These are phyloP conservation scores for Syncerus caffer DNA, from an alignment of 2,797 vertebrate genomes.

Conservation along the genomic window DNA sequence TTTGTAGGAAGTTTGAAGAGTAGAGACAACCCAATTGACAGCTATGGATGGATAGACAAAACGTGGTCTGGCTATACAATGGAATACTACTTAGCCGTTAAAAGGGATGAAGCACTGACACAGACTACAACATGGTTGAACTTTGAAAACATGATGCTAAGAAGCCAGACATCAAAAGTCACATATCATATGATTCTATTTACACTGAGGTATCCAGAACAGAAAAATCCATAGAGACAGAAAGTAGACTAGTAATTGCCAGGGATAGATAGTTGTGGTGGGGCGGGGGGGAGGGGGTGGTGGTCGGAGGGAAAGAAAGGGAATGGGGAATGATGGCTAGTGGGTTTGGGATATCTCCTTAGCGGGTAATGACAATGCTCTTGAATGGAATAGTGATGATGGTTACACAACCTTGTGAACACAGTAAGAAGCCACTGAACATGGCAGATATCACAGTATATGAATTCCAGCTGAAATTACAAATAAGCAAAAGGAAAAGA, in stretches of 20 bases:
- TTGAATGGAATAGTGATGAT: not conserved
- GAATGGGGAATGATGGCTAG: not conserved
- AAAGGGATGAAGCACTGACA: not conserved
- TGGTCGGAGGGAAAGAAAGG: accelerated
- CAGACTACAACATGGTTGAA: too few relatives aligned
- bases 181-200: not conserved
- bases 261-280: too few relatives aligned
- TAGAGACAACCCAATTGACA: not conserved
- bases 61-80: not conserved
- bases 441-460: not conserved
- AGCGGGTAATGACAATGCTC: not conserved
- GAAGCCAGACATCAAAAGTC: not conserved
- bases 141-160: not conserved
- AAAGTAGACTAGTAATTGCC: not conserved
- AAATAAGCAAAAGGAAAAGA: not conserved
- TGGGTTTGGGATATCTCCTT: not conserved
- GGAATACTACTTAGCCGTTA: not conserved
- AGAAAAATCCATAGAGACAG: not conserved
- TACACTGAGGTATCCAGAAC: not conserved
- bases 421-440: not conserved
- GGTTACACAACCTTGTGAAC: not conserved
- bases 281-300: too few relatives aligned
- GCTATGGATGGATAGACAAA: not conserved
- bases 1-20: not conserved
- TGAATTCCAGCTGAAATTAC: not conserved